Conservation (phyloP, 23 tunicate genomes). For the Phallusia fumigata region DNA sequence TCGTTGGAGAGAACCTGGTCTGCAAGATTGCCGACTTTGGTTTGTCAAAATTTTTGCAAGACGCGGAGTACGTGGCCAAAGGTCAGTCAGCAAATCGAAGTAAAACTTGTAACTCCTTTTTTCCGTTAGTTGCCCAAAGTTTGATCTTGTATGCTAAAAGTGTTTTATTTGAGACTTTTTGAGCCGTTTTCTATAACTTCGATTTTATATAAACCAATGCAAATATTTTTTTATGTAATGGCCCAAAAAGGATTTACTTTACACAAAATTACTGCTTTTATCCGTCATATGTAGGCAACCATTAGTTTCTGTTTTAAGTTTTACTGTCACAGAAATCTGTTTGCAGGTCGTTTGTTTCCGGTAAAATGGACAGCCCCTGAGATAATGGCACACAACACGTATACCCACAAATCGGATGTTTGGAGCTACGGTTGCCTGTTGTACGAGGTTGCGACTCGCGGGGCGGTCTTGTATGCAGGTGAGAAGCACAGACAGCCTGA, state of each 20-base stretch:
- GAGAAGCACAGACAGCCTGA: too few relatives aligned
- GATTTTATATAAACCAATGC: too few relatives aligned
- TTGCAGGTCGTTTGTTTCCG: neutral
- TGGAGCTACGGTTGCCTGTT: conserved; percentile 12
- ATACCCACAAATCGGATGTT: neutral
- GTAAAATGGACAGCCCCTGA: conserved; percentile 15
- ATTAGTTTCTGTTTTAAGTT: too few relatives aligned
- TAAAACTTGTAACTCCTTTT: too few relatives aligned
- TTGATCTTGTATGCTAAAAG: too few relatives aligned
- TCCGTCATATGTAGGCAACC: too few relatives aligned
- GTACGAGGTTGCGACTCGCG: conserved; percentile 1
- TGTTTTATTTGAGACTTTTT: too few relatives aligned
- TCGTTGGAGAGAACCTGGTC: conserved; percentile 12
- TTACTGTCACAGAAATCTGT: neutral
- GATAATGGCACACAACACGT: neutral
- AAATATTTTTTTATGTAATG: too few relatives aligned
- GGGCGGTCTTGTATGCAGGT: neutral
- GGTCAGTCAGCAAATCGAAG: neutral
- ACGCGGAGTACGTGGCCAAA: neutral
- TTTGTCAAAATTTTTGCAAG: neutral
- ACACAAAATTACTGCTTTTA: too few relatives aligned
- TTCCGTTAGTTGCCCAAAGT: too few relatives aligned
- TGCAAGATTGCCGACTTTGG: conserved; percentile 24
- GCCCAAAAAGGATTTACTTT: too few relatives aligned
- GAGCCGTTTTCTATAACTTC: too few relatives aligned